Evolutionary conservation across 2,113 vertebrate genomes (phyloP).

Genomic region (Albula glossodonta): DNA sequence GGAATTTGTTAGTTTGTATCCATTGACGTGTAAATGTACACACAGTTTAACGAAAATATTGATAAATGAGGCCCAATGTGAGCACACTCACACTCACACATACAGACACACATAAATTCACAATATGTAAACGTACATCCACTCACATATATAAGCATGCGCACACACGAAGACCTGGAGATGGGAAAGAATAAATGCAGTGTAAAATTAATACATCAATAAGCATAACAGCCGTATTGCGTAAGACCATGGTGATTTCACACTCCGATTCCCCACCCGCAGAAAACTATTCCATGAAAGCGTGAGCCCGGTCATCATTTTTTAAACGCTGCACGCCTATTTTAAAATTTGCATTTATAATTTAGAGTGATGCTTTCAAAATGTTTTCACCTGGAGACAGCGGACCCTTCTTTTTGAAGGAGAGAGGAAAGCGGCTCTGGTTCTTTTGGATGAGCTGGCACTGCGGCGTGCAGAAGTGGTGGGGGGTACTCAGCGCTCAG

Average conservation of each 20-base stretch:
- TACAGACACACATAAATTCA: neutral
- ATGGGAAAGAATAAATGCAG: slow-evolving; percentile 35
- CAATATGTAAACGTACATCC: neutral
- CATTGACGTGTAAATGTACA: too few species aligned
- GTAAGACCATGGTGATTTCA: slow-evolving; percentile 64
- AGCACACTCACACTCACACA: too few species aligned
- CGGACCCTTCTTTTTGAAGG: neutral
- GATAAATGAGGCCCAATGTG: too few species aligned
- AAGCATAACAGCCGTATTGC: slow-evolving; percentile 55
- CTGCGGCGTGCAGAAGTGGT: too few species aligned
- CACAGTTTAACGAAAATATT: too few species aligned
- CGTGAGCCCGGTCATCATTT: slow-evolving; percentile 59
- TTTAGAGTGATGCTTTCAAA: slow-evolving; percentile 60
- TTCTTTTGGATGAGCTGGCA: neutral
- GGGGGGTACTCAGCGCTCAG: neutral
- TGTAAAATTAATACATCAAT: slow-evolving; percentile 49
- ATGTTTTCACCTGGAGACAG: slow-evolving; percentile 62
- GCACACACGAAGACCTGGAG: neutral
- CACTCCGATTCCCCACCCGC: slow-evolving; percentile 49
- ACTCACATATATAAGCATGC: neutral
- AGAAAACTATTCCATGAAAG: slow-evolving; percentile 47
- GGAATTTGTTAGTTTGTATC: too few species aligned
- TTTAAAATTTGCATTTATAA: slow-evolving; percentile 66
- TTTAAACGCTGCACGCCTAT: slow-evolving; percentile 57
- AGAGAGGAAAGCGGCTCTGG: neutral